Conservation (phyloP, 2,888 invertebrate species). For the Caenorhabditis imperialis region DNA sequence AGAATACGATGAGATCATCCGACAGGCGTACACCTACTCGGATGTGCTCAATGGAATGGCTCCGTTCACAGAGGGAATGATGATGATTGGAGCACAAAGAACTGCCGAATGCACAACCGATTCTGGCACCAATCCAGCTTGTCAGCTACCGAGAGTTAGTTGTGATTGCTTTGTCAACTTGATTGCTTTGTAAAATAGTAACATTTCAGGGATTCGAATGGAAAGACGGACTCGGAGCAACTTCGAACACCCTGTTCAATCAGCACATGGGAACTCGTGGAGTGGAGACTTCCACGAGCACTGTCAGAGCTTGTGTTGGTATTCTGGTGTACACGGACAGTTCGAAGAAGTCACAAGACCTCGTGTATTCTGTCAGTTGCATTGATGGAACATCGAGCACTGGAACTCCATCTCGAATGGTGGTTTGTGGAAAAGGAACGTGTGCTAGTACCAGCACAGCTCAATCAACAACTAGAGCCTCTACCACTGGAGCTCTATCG, state of each 20-base stretch:
- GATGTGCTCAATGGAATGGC: constrained; percentile 12
- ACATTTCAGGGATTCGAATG: constrained; percentile 10
- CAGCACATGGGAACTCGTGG: constrained; percentile 2
- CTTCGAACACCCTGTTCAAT: constrained; percentile 10
- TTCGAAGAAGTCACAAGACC: too few relatives aligned
- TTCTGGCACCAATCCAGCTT: constrained; percentile 1
- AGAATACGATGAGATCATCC: constrained; percentile 18
- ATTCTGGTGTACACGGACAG: too few relatives aligned
- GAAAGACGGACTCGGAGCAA: constrained; percentile 9
- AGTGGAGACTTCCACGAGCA: too few relatives aligned
- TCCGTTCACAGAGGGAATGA: constrained; percentile 13
- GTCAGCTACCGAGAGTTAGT: constrained; percentile 10
- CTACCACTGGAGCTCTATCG: too few relatives aligned
- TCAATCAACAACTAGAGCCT: too few relatives aligned
- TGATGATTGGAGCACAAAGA: constrained; percentile 11
- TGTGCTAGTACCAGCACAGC: too few relatives aligned
- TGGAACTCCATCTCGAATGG: constrained; percentile 9
- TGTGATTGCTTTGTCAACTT: neutral
- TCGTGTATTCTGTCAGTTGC: constrained; percentile 12
- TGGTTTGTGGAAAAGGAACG: too few relatives aligned
- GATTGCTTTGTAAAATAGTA: too few relatives aligned
- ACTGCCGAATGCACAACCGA: constrained; percentile 6
- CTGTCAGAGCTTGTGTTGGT: too few relatives aligned
- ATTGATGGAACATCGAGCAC: constrained; percentile 16
- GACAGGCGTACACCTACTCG: constrained; percentile 14